phyloP scores from a whole-genome alignment of 2,888 invertebrate genomes.

The Rhopalosiphum nymphaeae region DNA sequence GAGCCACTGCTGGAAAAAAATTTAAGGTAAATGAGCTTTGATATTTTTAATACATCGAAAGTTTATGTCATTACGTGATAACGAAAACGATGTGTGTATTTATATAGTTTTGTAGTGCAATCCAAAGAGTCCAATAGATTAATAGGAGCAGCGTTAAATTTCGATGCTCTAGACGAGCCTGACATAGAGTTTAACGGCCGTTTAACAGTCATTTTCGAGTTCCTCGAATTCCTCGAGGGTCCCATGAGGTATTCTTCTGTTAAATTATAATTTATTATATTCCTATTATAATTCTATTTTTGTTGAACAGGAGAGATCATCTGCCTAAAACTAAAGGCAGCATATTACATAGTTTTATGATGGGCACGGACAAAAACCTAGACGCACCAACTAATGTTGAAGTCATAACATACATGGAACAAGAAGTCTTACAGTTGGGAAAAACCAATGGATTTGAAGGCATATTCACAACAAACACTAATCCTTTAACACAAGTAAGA shows the following conservation, averaged over 20 bases:
- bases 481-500: slow-evolving; percentile 85
- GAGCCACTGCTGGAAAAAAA: slow-evolving; percentile 77
- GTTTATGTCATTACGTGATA: neutral
- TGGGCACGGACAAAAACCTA: slow-evolving; percentile 81
- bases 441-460: slow-evolving; percentile 78
- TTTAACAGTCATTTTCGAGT: slow-evolving; percentile 81
- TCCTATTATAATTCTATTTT: neutral
- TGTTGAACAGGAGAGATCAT: slow-evolving; percentile 69
- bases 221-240: slow-evolving; percentile 82
- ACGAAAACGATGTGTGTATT: slow-evolving; percentile 1
- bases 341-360: slow-evolving; percentile 88
- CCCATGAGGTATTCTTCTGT: slow-evolving; percentile 75
- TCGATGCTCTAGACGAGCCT: slow-evolving; percentile 86
- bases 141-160: slow-evolving; percentile 83
- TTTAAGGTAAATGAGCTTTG: slow-evolving; percentile 70
- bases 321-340: slow-evolving; percentile 78
- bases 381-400: slow-evolving; percentile 82
- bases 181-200: slow-evolving; percentile 79
- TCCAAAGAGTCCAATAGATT: slow-evolving; percentile 73
- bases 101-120: slow-evolving; percentile 78
- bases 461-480: slow-evolving; percentile 89
- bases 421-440: slow-evolving; percentile 79
- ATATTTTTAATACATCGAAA: neutral
- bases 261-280: neutral
- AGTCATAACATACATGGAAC: slow-evolving; percentile 84